Base-by-base conservation (phyloP, 2,888 invertebrate genomes). In the Drosophila paucipuncta region DNA sequence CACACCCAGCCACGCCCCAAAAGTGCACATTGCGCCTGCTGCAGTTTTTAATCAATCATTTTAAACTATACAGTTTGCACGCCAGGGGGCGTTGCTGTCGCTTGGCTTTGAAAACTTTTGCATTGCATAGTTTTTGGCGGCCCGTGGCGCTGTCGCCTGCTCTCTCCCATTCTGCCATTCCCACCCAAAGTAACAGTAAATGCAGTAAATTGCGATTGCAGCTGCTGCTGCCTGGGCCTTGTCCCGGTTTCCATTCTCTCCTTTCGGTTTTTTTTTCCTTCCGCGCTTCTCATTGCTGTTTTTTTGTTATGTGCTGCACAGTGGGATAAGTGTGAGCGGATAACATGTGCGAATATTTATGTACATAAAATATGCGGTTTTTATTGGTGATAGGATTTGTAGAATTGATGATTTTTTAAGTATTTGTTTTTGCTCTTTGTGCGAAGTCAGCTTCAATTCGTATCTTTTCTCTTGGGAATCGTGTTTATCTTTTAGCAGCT, bases 31-130 rank as follows among this genome's bases (percentile, higher is more conserved):
- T 58, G 72, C 79, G 47, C 25, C 4, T 25, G 25, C 76, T 79
- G 78, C 76, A 78, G 63, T 78, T 85, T 84, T 85, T 85, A 85
- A 85, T 85, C 88, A 85, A 85, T 85, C 84, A 88, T 83, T 85
- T 83, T 72, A 79, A 88, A 85, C 79, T 81, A 76, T 74, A 67
- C 76, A 72, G 73, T 71, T 69, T 53, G 68, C 62, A 61, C 76
- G 76, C 86, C 73, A 71, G 67, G 83, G 68, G 73, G 83, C 76
- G 73, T 68, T 47, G 66, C 81, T 85, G 81, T 72, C 82, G 78
- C 75, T 69, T 61, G 85, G 81, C 85, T 85, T 85, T 88, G 83
- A 85, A 85, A 83, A 85, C 74, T 85, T 88, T 84, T 75, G 71
- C 82, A 76, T 85, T 70, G 76, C 79, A 80, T 78, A 80, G 80